These are phyloP conservation scores for Cylindroiulus punctatus DNA, from an alignment of 2,888 invertebrate genomes.

Conservation along the genomic window DNA sequence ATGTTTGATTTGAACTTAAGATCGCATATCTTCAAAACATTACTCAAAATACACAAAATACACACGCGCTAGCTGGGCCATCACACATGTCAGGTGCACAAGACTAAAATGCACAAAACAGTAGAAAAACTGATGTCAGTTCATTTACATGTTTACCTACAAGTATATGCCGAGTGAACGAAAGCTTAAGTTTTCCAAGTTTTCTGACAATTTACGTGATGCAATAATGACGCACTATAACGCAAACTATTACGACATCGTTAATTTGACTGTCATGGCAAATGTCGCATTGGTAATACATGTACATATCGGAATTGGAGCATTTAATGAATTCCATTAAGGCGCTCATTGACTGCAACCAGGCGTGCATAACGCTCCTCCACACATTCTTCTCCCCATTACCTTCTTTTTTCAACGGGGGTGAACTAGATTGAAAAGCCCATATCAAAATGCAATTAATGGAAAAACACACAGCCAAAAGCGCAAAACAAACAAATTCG, in stretches of 20 bases:
- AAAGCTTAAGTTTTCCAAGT: too few species aligned
- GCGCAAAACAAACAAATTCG: background rate
- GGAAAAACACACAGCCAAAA: conserved; percentile 19
- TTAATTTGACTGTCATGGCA: background rate
- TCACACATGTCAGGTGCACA: too few species aligned
- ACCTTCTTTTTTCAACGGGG: background rate
- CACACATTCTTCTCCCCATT: conserved; percentile 39
- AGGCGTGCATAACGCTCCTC: conserved; percentile 28
- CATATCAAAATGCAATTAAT: conserved; percentile 40
- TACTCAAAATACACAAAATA: background rate
- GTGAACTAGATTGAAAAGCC: conserved; percentile 21
- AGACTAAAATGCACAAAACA: too few species aligned
- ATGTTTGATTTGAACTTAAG: conserved; percentile 16
- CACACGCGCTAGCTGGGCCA: conserved; percentile 15
- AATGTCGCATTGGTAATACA: background rate
- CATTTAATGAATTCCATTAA: conserved; percentile 36
- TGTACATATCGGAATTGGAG: background rate
- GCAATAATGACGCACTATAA: too few species aligned
- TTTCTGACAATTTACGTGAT: too few species aligned
- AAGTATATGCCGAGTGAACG: too few species aligned
- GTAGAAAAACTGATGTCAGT: too few species aligned
- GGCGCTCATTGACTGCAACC: background rate
- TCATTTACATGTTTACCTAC: too few species aligned
- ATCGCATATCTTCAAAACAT: conserved; percentile 11
- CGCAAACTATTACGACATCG: background rate